Base-by-base conservation (phyloP, 2,888 invertebrate genomes). In the Embidobia sp. region DNA sequence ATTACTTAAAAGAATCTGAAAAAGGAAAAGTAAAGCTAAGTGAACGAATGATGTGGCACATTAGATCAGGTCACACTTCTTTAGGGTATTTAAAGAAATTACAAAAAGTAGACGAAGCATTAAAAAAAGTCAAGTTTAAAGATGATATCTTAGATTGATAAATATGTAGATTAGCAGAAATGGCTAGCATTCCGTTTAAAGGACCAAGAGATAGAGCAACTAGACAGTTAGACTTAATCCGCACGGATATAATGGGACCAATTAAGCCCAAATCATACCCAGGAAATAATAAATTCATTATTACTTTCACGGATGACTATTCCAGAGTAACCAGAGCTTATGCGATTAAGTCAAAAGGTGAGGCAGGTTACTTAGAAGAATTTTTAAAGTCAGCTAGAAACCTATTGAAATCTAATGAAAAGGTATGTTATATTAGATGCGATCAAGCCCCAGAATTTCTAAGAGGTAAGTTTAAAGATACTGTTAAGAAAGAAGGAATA, bases 251-350 rank as follows among this genome's bases (percentile, higher is more conserved):
- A 0, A 82, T 82, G 78, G 77, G 82, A 4, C 63, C 63, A 3
- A 78, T 81, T 3, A 64, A 44, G n/a, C 74, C 73, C 11, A 15
- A 15, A 27, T 78, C 79, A n/a, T 70, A 44, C 51, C 78, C 81
- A 3, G 55, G 51, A 31, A 49, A 19, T 7, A 48, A 73, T n/a
- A 79, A 19, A 75, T 80, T 49, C 19, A 80, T 81, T 49, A 22
- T 49, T 5, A 73, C 61, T 27, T 72, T 80, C 59, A 33, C 73
- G 11, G 78, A 82, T 46, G 82, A 82, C 64, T 81, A 63, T 51
- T 82, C 81, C 6, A 79, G 80, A 13, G 64, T 72, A 46, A 81
- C 81, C 2, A 81, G 44, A 69, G 72, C 74, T 10, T 83, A 82
- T 64, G 15, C 76, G 0, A 69, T 82, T 33, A 73, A 73, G 44